Percentiles rank a stretch among this genome's conserved stretches.
phyloP scores from a whole-genome alignment of 1,140 invertebrate species.

The Euschistus heros region DNA sequence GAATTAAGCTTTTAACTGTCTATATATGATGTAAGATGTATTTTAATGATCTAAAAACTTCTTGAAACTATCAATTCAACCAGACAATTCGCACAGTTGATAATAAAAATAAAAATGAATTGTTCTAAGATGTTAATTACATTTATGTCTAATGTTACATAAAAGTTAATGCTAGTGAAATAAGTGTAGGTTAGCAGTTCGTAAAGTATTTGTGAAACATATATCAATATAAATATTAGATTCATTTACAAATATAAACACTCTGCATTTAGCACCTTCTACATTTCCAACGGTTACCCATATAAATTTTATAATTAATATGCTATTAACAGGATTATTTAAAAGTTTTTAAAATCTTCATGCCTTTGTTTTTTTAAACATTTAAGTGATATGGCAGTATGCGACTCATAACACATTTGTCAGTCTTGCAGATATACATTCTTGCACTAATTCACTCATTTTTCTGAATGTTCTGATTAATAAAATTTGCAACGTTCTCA shows the following conservation, averaged over 20 bases:
- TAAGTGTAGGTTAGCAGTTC: constrained; percentile 13
- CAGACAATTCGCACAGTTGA: no score
- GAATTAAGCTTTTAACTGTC: no score
- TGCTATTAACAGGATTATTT: no score
- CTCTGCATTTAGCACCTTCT: constrained; percentile 10
- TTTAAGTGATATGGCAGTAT: constrained; percentile 6
- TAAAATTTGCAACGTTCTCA: constrained; percentile 12
- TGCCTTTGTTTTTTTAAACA: no score
- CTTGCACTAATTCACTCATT: constrained; percentile 5
- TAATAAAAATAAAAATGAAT: constrained; percentile 7
- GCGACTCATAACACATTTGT: constrained; percentile 7
- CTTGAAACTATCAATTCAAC: no score
- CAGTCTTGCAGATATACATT: background rate
- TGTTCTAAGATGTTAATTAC: constrained; percentile 13
- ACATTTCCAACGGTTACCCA: background rate
- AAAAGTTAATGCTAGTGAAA: constrained; percentile 10
- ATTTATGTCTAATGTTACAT: constrained; percentile 15
- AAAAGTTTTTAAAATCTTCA: no score
- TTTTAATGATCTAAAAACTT: no score
- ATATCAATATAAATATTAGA: constrained; percentile 14
- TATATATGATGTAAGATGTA: no score
- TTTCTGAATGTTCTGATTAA: background rate
- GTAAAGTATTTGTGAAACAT: constrained; percentile 11
- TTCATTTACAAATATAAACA: constrained; percentile 15
- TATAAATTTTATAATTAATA: no score